Evolutionary conservation across 2,797 vertebrate genomes (phyloP).

Genomic region (Sebastes cheni): DNA sequence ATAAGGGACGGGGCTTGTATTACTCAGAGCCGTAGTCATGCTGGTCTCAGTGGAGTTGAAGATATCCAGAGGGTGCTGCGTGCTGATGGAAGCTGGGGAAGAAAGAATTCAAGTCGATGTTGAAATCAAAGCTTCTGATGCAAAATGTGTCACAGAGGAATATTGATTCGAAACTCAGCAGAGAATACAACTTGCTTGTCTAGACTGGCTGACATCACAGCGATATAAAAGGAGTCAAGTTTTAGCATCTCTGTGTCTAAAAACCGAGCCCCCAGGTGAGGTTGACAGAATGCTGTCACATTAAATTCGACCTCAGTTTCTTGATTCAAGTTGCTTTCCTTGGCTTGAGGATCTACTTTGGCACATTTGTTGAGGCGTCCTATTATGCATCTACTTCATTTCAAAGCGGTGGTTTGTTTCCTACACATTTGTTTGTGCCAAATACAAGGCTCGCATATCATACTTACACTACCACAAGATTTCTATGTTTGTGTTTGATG

Average conservation of each 20-base stretch:
- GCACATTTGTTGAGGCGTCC: neutral
- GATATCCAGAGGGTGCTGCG: neutral
- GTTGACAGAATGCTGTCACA: neutral
- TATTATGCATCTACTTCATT: neutral
- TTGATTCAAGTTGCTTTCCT: neutral
- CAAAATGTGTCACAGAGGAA: neutral
- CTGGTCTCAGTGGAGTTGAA: constrained; percentile 20
- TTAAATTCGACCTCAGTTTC: neutral
- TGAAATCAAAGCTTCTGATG: neutral
- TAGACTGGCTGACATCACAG: neutral
- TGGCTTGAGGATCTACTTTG: neutral
- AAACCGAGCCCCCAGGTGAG: neutral
- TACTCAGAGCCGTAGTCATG: constrained; percentile 25
- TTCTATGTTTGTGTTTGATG: neutral
- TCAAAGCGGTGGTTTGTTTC: neutral
- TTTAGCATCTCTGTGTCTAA: neutral
- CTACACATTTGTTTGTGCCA: neutral
- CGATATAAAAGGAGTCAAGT: neutral
- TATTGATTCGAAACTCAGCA: neutral
- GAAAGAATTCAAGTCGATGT: neutral
- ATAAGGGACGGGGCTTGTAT: constrained; percentile 13
- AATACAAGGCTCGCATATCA: neutral
- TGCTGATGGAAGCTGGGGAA: constrained; percentile 3
- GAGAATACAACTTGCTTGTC: neutral
- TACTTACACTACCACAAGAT: neutral